Base-by-base conservation (phyloP, 1,140 invertebrate genomes). In the Trichomalopsis sarcophagae region DNA sequence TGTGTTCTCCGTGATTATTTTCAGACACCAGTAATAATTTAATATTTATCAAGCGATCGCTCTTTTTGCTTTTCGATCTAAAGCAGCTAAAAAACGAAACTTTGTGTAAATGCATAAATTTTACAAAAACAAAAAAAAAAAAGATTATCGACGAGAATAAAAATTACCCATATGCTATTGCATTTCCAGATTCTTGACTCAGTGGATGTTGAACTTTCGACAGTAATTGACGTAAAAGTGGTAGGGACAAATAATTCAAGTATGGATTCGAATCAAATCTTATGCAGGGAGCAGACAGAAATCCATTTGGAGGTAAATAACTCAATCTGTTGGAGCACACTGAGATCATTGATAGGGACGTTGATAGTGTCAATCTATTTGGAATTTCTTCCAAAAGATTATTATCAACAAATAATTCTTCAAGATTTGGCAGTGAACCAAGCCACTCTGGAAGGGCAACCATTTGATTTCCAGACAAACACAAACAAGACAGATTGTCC, bases 271-370 rank as follows among this genome's bases (percentile, higher is more conserved):
- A 87, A 50, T 90, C 88, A 84, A 92, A 91, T 83, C 82, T 87
- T 50, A 92, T 91, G 36, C 74, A 87, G 13, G 91, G 90, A 68
- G 87, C 77, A 11, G 91, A 91, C 23, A 90, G n/a, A 87, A 92
- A 92, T 82, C 88, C 91, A 84, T 91, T 92, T 36, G 91, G 73
- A 36, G 91, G 91, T 82, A 92, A 89, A 88, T 91, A 90, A 73
- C 81, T 89, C 66, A 92, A 90, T 89, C 89, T 92, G 82, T 92
- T 92, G 23, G 89, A 91, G 76, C 91, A 89, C 10, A 91, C 88
- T n/a, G 91, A 92, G 47, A 92, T 87, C 21, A 88, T 74, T 66
- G 85, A 75, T 30, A 92, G 79, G n/a, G 87, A 78, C n/a, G 87
- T 87, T 27, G 90, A 88, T 7, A 90, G 23, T 21, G 91, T 91